phyloP scores from a whole-genome alignment of 2,113 vertebrate genomes.

The Silurus glanis region DNA sequence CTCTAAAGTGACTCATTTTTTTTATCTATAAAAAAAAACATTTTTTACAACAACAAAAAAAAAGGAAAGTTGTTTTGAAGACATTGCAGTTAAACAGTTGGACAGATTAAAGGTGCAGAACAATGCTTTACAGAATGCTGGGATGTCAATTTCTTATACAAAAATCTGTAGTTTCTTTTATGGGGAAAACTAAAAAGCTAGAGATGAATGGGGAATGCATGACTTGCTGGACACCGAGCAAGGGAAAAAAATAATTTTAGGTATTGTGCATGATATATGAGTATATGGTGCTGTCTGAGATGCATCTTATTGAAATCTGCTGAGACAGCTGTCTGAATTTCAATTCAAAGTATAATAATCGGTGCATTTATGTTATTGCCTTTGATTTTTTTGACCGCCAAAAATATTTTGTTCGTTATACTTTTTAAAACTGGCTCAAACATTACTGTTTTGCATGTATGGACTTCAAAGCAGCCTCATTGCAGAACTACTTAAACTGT shows the following conservation, averaged over 20 bases:
- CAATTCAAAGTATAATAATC: neutral
- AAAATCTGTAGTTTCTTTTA: neutral
- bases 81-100: neutral
- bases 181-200: neutral
- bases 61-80: neutral
- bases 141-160: neutral
- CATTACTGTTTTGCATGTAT: neutral
- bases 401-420: neutral
- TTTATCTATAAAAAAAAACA: neutral
- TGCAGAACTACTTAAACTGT: neutral
- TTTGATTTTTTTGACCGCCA: neutral
- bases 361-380: neutral
- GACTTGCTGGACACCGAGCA: neutral
- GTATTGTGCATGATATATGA: neutral
- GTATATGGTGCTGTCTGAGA: neutral
- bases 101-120: neutral
- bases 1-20: neutral
- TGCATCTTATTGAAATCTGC: neutral
- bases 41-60: neutral
- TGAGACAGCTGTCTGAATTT: neutral
- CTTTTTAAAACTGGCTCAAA: neutral
- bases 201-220: neutral
- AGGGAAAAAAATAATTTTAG: neutral
- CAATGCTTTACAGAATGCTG: neutral
- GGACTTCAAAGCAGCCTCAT: neutral